Conservation (phyloP, 1,140 invertebrate genomes). For the Lamellibrachia luymesi region DNA sequence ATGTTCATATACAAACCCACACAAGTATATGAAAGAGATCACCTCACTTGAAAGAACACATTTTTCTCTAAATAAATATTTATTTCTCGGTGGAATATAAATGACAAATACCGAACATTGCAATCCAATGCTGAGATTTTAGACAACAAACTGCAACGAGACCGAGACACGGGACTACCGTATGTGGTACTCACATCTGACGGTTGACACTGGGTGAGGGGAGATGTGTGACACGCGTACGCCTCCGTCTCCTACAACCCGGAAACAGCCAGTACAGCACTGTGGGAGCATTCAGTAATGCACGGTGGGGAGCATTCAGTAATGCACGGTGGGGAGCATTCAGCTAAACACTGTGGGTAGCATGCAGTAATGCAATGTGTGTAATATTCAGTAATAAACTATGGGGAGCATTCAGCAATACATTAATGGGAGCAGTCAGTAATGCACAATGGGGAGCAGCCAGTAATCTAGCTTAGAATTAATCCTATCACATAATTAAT, state of each 20-base stretch:
- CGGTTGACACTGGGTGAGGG: constrained; percentile 76
- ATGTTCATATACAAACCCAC: too few species aligned
- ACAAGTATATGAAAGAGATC: too few species aligned
- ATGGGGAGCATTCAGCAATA: neutral
- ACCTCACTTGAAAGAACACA: too few species aligned
- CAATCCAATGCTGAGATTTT: neutral
- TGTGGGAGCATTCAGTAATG: neutral
- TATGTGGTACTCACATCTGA: constrained; percentile 41
- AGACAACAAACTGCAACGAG: too few species aligned
- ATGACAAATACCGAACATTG: neutral
- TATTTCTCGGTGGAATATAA: neutral
- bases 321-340: neutral
- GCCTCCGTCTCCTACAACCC: constrained; percentile 68
- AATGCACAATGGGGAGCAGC: neutral
- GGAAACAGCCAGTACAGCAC: constrained; percentile 19
- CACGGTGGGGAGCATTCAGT: neutral
- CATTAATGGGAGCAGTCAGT: neutral
- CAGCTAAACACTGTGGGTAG: neutral
- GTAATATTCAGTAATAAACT: neutral
- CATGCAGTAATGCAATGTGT: neutral
- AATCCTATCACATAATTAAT: too few species aligned
- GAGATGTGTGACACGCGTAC: constrained; percentile 79
- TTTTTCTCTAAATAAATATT: too few species aligned
- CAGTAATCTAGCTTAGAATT: neutral
- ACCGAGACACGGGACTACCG: too few species aligned